A percentile compares a stretch with the other conserved stretches of the same genome.
Evolutionary conservation across 64 coral and sea anemone species (phyloP).

Genomic region (Pocillopora verrucosa): DNA sequence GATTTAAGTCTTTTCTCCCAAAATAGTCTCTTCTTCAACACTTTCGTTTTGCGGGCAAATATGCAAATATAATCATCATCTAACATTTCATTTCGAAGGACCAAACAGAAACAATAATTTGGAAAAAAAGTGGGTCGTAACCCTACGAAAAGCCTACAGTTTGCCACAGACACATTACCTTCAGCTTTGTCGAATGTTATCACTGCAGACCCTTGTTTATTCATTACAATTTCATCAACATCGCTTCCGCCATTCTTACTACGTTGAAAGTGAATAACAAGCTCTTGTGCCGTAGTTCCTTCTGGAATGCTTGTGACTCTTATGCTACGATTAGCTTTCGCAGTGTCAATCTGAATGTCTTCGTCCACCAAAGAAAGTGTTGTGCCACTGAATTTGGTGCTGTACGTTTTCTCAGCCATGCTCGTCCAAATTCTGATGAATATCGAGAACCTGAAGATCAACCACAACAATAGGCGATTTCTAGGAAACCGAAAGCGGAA

Average conservation of each 20-base stretch:
- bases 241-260: slow-evolving; percentile 54
- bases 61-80: too few relatives aligned
- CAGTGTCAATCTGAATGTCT: neutral
- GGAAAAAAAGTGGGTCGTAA: too few relatives aligned
- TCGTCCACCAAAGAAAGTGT: neutral
- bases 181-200: slow-evolving; percentile 38
- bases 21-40: too few relatives aligned
- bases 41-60: too few relatives aligned
- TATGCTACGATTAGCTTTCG: slow-evolving; percentile 19
- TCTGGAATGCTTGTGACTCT: slow-evolving; percentile 7
- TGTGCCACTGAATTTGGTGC: neutral
- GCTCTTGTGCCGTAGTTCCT: neutral
- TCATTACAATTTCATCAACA: slow-evolving; percentile 14
- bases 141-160: too few relatives aligned
- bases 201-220: slow-evolving; percentile 15
- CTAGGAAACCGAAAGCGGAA: slow-evolving; percentile 25
- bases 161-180: slow-evolving; percentile 1
- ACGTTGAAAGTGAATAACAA: slow-evolving; percentile 62
- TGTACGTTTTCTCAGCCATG: neutral
- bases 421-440: neutral
- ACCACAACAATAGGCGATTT: neutral
- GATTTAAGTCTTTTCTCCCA: too few relatives aligned
- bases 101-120: too few relatives aligned
- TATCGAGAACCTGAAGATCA: neutral
- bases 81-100: too few relatives aligned